phyloP scores from a whole-genome alignment of 2,888 invertebrate genomes.

The Clepsis dumicolana region DNA sequence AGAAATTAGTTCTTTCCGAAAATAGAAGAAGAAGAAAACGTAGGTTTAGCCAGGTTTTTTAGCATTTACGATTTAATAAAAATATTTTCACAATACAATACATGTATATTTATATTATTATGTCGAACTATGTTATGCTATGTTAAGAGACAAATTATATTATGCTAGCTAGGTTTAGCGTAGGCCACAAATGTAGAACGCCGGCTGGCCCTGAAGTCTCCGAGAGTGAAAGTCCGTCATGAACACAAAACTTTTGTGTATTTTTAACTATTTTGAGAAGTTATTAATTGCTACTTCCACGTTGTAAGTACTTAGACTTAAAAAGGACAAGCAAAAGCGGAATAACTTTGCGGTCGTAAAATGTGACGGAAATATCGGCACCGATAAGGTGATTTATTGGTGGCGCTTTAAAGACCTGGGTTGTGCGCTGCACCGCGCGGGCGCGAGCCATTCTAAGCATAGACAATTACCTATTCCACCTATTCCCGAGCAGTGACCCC shows the following conservation, averaged over 20 bases:
- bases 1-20: no score
- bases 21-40: no score
- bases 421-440: constrained; percentile 14
- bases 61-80: no score
- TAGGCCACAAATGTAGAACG: constrained; percentile 46
- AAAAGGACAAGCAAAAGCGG: constrained; percentile 15
- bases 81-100: no score
- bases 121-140: no score
- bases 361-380: constrained; percentile 33
- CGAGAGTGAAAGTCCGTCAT: constrained; percentile 13
- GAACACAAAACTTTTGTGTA: background rate
- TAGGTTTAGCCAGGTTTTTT: no score
- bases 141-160: no score
- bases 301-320: background rate
- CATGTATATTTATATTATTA: no score
- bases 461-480: constrained; percentile 50
- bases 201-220: constrained; percentile 22
- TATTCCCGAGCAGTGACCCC: constrained; percentile 53
- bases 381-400: constrained; percentile 34
- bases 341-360: constrained; percentile 30
- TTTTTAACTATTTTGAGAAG: background rate
- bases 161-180: constrained; percentile 28
- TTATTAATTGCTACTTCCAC: background rate
- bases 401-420: constrained; percentile 35
- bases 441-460: constrained; percentile 26